These are phyloP conservation scores for Bubo bubo DNA, from an alignment of 2,113 vertebrate species.

Conservation along the genomic window DNA sequence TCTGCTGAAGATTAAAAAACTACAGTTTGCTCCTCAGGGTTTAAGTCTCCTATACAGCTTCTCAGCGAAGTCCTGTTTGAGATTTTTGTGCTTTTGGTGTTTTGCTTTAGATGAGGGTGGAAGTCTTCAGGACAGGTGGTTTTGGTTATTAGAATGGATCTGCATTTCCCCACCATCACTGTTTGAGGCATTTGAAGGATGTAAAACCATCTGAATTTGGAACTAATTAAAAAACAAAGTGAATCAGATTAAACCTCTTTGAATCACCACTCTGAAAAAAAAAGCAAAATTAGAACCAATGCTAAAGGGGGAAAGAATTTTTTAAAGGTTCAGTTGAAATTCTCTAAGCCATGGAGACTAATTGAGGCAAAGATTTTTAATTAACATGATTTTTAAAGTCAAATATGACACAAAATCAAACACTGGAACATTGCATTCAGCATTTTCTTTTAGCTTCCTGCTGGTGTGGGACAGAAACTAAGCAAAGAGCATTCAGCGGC, in stretches of 20 bases:
- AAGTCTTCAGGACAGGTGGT: neutral
- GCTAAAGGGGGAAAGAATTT: neutral
- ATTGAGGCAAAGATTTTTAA: neutral
- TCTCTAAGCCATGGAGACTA: neutral
- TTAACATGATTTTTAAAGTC: neutral
- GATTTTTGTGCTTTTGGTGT: neutral
- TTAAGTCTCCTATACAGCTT: neutral
- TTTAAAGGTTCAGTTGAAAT: neutral
- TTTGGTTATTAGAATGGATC: neutral
- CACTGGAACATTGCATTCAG: neutral
- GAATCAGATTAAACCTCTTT: neutral
- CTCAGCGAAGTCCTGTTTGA: neutral
- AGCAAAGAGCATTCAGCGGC: neutral
- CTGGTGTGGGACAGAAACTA: neutral
- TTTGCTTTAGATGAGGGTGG: neutral
- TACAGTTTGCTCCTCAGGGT: neutral
- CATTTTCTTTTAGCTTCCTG: neutral
- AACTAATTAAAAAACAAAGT: neutral
- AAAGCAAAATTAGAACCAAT: neutral
- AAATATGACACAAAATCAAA: neutral
- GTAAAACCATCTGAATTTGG: neutral
- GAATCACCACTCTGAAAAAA: neutral
- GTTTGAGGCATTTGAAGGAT: neutral
- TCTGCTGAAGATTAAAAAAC: neutral
- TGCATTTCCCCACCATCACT: neutral